phyloP scores from a whole-genome alignment of 2,113 vertebrate genomes.

The Coreoperca whiteheadi region DNA sequence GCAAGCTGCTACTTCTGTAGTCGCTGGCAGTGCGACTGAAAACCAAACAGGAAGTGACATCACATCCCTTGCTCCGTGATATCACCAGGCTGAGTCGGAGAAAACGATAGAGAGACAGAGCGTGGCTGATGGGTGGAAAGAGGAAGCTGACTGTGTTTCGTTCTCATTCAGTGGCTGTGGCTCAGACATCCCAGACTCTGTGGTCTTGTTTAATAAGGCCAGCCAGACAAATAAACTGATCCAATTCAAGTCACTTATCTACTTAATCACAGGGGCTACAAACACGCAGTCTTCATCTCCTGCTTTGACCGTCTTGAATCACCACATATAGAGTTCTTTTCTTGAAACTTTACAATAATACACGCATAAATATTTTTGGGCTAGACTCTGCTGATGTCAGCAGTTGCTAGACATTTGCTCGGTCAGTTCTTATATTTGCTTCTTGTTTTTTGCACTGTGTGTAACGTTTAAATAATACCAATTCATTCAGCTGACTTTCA shows the following conservation, averaged over 20 bases:
- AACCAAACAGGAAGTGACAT: conserved; percentile 86
- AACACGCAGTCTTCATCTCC: conserved; percentile 37
- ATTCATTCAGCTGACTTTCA: neutral
- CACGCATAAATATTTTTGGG: conserved; percentile 37
- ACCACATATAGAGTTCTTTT: conserved; percentile 18
- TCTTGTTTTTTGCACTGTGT: neutral
- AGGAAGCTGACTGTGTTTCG: conserved; percentile 81
- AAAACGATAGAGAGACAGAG: conserved; percentile 57
- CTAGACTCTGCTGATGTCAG: conserved; percentile 41
- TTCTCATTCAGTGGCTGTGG: conserved; percentile 72
- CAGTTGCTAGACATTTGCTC: conserved; percentile 21
- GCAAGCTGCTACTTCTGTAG: conserved; percentile 62
- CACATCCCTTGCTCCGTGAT: conserved; percentile 86
- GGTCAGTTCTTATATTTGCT: neutral
- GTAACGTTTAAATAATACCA: neutral
- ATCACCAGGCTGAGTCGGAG: conserved; percentile 67
- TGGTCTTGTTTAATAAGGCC: conserved; percentile 78
- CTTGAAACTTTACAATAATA: conserved; percentile 11
- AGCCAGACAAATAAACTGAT: conserved; percentile 79
- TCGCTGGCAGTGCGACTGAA: conserved; percentile 55
- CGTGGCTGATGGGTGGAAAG: conserved; percentile 81
- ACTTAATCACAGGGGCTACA: conserved; percentile 48
- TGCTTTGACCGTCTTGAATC: conserved; percentile 27
- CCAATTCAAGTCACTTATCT: conserved; percentile 76
- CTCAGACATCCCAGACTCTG: conserved; percentile 73